Conservation (phyloP, 1,140 invertebrate species). For the Ylistrum balloti region DNA sequence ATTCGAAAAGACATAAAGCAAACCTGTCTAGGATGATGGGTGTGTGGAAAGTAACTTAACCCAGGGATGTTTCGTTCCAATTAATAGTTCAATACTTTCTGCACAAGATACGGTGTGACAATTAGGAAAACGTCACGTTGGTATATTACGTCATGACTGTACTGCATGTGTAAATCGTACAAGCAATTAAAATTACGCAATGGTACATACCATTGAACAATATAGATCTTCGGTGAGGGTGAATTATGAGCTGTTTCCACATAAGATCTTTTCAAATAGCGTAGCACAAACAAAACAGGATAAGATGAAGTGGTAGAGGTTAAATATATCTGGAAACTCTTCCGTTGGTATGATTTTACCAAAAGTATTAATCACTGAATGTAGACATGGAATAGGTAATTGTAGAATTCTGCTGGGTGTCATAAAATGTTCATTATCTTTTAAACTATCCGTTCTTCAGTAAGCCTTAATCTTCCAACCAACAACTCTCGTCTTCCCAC, state of each 20-base stretch:
- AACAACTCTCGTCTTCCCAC: too few relatives aligned
- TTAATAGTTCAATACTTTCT: neutral
- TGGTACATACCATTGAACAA: neutral
- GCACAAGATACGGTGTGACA: neutral
- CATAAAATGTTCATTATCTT: too few relatives aligned
- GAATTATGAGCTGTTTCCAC: neutral
- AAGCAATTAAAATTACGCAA: slow-evolving; percentile 9
- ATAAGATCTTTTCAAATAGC: neutral
- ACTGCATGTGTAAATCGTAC: neutral
- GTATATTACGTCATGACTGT: neutral
- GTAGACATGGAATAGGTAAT: too few relatives aligned
- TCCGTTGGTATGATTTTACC: neutral
- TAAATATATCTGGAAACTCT: neutral
- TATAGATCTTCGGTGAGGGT: neutral
- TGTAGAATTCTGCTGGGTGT: too few relatives aligned
- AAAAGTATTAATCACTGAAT: too few relatives aligned
- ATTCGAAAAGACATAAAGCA: neutral
- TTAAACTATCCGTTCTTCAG: too few relatives aligned
- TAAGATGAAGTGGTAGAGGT: neutral
- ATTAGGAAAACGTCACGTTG: neutral
- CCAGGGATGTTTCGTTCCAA: neutral
- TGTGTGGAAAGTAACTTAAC: slow-evolving; percentile 23
- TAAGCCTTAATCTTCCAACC: too few relatives aligned
- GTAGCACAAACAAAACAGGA: neutral
- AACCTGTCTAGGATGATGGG: neutral